phyloP scores from a whole-genome alignment of 1,140 invertebrate species.

The Conopomorpha cramerella region DNA sequence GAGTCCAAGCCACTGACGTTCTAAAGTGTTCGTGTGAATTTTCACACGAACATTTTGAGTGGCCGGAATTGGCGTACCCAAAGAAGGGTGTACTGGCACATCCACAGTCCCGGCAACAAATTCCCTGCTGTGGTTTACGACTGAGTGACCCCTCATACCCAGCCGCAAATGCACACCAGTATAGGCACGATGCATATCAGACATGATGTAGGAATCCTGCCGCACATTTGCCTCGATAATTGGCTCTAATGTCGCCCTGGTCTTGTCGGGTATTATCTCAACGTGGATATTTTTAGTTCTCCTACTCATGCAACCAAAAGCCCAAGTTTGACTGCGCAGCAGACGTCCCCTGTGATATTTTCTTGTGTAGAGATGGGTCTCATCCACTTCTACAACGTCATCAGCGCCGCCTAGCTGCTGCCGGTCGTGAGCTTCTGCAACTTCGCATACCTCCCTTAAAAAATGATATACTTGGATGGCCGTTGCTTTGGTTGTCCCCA shows the following conservation, averaged over 20 bases:
- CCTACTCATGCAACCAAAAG: not conserved
- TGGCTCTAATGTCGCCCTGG: not conserved
- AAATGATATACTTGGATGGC: conserved; percentile 1
- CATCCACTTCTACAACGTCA: conserved; percentile 1
- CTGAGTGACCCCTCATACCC: not conserved
- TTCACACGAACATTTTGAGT: not conserved
- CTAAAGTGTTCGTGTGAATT: conserved; percentile 5
- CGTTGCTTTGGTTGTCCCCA: not conserved
- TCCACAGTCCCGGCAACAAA: not conserved
- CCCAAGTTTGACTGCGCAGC: not conserved
- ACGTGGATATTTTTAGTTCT: not conserved
- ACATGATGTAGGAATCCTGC: not conserved
- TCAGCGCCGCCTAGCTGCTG: not conserved
- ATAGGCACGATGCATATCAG: conserved; percentile 2
- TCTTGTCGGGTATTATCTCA: not conserved
- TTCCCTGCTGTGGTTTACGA: not conserved
- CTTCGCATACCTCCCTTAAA: not conserved
- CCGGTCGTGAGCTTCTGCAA: not conserved
- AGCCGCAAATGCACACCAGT: not conserved
- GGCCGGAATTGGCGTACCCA: not conserved
- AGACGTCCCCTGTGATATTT: conserved; percentile 1
- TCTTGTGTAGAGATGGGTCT: not conserved
- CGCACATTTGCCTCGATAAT: not conserved
- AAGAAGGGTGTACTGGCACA: not conserved
- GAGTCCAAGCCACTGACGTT: conserved; percentile 8